Evolutionary conservation across 2,888 invertebrate genomes (phyloP), one percentile per base, ranked within the genome.

Genomic region (Arge pagana): DNA sequence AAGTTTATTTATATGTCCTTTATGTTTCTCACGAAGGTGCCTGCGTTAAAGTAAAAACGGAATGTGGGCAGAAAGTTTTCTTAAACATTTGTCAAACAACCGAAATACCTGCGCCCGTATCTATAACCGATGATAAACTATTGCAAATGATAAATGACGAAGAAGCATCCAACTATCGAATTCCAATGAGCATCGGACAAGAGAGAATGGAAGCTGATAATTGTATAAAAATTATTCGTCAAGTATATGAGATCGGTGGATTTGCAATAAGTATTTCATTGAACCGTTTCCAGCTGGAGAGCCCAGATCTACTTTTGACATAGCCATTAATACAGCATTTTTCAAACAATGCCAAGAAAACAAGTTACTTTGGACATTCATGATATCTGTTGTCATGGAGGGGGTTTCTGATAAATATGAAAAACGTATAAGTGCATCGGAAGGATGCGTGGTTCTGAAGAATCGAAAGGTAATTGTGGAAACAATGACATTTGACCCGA

Each of bases 101-200:
- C 58, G 87, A 87, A 35, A 86, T 91, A 60, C 90, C 90, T 7
- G 77, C 84, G 51, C 90, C 88, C 1, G 80, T 83, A 63, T 86
- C 91, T 63, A 83, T 91, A 31, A 81, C 83, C 1, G 80, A 80
- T 50, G 23, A 35, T 10, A 40, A 66, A 48, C 58, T 74, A 21
- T 4, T 60, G 1, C 15, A 61, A 24, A 41, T 66, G 3, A 21
- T 68, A 8, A 85, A 86, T 70, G 84, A 85, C 49, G 88, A 90
- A 64, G 80, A 81, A 41, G 85, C 88, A 0, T 82, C 85, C 3
- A 83, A 83, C 39, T 95, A 85, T 74, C 80, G 88, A 56, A 86
- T 96, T 36, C 95, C 95, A 0, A 90, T 96, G 90, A 94, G 94
- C 72, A 88, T 96, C 58, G 93, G 93, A 0, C 88, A 89, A 68